Conservation (phyloP, 2,888 invertebrate genomes). For the Cosmia pyralina region DNA sequence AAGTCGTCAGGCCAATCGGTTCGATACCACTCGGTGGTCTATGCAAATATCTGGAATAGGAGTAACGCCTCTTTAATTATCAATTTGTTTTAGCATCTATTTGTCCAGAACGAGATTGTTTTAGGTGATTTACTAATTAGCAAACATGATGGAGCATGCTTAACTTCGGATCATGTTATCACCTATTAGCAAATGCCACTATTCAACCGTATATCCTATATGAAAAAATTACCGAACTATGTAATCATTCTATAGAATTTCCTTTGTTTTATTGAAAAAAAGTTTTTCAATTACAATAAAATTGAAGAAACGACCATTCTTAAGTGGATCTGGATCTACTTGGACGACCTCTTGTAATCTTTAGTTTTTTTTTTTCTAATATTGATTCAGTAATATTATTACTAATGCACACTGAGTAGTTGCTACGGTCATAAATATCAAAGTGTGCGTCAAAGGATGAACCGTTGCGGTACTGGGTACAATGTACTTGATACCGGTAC, state of each 20-base stretch:
- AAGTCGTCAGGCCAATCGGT: constrained; percentile 59
- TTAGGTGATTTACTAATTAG: constrained; percentile 33
- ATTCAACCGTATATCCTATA: neutral
- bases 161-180: constrained; percentile 1
- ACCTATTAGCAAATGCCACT: constrained; percentile 27
- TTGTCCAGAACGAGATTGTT: constrained; percentile 30
- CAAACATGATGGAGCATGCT: constrained; percentile 19
- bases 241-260: neutral
- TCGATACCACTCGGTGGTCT: constrained; percentile 36
- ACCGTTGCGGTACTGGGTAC: constrained; percentile 21
- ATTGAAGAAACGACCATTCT: neutral
- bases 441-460: constrained; percentile 1
- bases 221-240: neutral
- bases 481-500: constrained; percentile 41
- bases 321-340: neutral
- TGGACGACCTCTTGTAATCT: neutral
- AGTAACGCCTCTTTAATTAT: constrained; percentile 59
- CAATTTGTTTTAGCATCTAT: constrained; percentile 36
- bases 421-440: neutral
- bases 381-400: neutral
- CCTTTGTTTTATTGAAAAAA: neutral
- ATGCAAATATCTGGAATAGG: constrained; percentile 56
- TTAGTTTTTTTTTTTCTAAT: neutral
- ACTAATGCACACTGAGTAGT: neutral
- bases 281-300: constrained; percentile 3